Percentiles rank a stretch among this genome's conserved stretches.
Evolutionary conservation across 2,113 vertebrate species (phyloP).

Genomic region (Mustelus asterias): DNA sequence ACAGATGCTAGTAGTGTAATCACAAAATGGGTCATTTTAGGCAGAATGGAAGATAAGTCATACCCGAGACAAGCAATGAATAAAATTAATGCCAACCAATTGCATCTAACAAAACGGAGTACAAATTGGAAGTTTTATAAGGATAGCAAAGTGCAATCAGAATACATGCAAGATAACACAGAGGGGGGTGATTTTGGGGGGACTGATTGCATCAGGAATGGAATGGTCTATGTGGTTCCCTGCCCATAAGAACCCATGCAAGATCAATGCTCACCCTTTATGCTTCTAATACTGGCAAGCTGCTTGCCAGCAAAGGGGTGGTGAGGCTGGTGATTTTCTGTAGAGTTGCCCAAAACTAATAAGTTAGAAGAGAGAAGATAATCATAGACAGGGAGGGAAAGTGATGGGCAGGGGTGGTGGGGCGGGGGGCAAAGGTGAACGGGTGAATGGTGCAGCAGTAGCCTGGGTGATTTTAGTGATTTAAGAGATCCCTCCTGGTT

Average conservation of each 20-base stretch:
- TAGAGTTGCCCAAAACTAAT: not conserved
- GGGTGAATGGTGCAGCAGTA: not conserved
- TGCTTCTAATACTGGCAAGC: not conserved
- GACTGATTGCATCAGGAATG: not conserved
- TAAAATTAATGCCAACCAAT: not conserved
- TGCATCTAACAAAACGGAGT: not conserved
- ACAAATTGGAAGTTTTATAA: not conserved
- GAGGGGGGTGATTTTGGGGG: not conserved
- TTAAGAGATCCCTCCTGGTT: not conserved
- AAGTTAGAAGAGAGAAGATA: not conserved
- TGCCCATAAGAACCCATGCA: not conserved
- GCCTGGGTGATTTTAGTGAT: not conserved
- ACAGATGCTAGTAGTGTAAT: not conserved
- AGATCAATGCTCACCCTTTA: not conserved
- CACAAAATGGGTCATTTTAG: not conserved
- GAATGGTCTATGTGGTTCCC: not conserved
- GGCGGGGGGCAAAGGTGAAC: not conserved
- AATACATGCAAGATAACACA: not conserved
- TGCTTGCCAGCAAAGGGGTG: not conserved
- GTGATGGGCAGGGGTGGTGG: not conserved
- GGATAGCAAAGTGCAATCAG: not conserved
- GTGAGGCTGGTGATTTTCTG: not conserved
- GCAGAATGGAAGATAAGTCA: not conserved
- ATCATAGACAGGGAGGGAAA: not conserved
- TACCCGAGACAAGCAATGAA: not conserved